Percentiles rank a stretch among this genome's conserved stretches.
phyloP scores from a whole-genome alignment of 2,888 invertebrate species.

The Cancer borealis region DNA sequence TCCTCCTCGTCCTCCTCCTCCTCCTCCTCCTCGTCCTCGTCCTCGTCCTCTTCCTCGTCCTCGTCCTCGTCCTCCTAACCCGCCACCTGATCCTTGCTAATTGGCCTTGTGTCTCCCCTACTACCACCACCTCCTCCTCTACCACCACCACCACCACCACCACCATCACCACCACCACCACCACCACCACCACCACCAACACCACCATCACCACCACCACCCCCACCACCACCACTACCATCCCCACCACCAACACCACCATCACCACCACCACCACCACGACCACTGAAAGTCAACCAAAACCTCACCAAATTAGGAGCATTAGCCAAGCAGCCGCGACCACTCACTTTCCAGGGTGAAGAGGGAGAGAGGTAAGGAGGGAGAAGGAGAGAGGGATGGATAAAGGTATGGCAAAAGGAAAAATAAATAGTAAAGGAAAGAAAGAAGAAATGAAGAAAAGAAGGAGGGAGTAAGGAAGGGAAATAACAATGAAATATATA shows the following conservation, averaged over 20 bases:
- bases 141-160: background rate
- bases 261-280: background rate
- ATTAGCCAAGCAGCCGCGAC: background rate
- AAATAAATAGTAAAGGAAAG: background rate
- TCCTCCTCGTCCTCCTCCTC: background rate
- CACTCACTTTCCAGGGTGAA: background rate
- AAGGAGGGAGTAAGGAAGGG: background rate
- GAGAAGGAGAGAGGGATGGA: background rate
- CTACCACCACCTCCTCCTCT: background rate
- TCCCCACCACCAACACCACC: background rate
- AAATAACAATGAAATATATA: background rate
- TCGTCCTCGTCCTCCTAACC: background rate
- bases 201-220: background rate
- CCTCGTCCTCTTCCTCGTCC: conserved; percentile 3
- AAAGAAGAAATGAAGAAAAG: background rate
- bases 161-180: background rate
- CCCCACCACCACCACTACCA: background rate
- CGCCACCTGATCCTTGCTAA: conserved; percentile 39
- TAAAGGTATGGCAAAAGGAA: background rate
- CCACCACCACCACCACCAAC: background rate
- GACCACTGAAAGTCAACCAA: conserved; percentile 3
- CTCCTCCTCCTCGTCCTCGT: background rate
- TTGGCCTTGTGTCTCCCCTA: conserved; percentile 41
- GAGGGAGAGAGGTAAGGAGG: background rate
- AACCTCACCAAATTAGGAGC: background rate